A percentile compares a stretch with the other conserved stretches of the same genome.
These are phyloP conservation scores for Onychorhynchus coronatus DNA, from an alignment of 2,113 vertebrate species.

Conservation along the genomic window DNA sequence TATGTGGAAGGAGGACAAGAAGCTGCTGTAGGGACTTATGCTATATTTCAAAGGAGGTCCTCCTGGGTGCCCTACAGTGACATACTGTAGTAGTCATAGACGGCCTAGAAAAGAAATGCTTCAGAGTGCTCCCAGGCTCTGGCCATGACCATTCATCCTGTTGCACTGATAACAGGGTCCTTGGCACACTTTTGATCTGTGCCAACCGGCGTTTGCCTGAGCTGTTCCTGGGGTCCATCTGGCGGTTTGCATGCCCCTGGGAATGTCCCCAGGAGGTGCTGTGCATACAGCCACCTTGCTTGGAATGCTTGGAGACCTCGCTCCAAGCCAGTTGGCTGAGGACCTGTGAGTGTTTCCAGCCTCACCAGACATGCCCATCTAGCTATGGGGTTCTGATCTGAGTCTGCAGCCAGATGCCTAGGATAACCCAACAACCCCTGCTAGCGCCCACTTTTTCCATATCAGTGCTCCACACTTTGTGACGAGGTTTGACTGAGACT, in stretches of 20 bases:
- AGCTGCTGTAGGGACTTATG: background rate
- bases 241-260: background rate
- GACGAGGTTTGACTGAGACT: background rate
- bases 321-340: background rate
- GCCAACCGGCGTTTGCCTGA: background rate
- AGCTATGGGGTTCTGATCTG: background rate
- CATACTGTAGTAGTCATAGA: background rate
- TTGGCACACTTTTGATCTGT: background rate
- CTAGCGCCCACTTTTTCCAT: background rate
- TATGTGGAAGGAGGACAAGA: background rate
- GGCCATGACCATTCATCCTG: rapidly evolving
- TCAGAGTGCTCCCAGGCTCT: background rate
- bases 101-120: background rate
- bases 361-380: background rate
- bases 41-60: background rate
- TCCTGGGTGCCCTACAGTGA: background rate
- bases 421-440: background rate
- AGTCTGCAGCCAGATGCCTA: background rate
- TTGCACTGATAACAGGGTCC: background rate
- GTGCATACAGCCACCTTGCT: background rate
- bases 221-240: background rate
- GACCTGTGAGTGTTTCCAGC: background rate
- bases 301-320: background rate
- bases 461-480: background rate
- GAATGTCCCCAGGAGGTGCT: background rate